These are phyloP conservation scores for Uloborus plumipes DNA, from an alignment of 2,888 invertebrate genomes.

Conservation along the genomic window DNA sequence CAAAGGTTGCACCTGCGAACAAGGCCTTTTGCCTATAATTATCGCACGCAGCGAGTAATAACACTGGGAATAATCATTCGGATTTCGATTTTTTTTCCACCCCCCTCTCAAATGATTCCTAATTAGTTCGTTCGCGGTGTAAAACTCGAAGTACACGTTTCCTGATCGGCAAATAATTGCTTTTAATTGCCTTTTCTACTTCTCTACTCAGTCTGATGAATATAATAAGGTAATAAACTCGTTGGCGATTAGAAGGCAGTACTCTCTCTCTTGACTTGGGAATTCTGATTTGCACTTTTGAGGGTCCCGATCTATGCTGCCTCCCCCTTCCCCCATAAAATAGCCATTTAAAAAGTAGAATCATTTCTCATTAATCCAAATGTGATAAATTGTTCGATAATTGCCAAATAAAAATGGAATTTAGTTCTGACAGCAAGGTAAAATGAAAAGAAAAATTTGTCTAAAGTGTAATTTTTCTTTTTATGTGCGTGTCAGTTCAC, in stretches of 20 bases:
- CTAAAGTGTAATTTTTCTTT: no score
- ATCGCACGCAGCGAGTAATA: constrained; percentile 48
- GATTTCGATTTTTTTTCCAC: constrained; percentile 36
- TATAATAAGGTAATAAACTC: constrained; percentile 44
- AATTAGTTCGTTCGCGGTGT: constrained; percentile 52
- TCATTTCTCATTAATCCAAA: neutral
- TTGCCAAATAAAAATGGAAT: neutral
- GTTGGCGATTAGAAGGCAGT: neutral
- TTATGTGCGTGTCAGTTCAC: no score
- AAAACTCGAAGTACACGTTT: constrained; percentile 31
- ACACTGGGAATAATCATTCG: constrained; percentile 45
- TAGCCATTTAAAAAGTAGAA: no score
- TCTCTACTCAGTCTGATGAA: constrained; percentile 20
- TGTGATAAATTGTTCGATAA: neutral
- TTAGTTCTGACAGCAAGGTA: no score
- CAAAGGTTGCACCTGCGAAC: constrained; percentile 58
- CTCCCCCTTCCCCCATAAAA: neutral
- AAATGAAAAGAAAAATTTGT: no score
- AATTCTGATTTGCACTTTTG: neutral
- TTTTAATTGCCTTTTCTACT: constrained; percentile 59
- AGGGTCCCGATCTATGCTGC: neutral
- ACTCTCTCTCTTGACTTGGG: neutral
- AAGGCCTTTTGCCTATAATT: constrained; percentile 54
- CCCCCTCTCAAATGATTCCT: constrained; percentile 43
- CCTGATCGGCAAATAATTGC: constrained; percentile 58